Conservation (phyloP, 2,797 vertebrate genomes). For the Enteromius radiatus region DNA sequence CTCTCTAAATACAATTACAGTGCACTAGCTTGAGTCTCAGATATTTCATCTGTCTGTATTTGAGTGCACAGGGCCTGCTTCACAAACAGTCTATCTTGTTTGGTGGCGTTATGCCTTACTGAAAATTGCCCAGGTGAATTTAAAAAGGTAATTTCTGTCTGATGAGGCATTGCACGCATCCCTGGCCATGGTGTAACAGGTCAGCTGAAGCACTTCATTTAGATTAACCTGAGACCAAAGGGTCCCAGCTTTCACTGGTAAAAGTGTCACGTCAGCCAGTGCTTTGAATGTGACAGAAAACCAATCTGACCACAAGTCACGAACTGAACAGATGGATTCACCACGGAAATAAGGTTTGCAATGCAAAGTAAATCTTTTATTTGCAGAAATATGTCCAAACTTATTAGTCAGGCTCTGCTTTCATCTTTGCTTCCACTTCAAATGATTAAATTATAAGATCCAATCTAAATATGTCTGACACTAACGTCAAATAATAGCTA, state of each 20-base stretch:
- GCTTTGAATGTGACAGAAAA: slow-evolving; percentile 68
- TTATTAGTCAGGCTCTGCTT: slow-evolving; percentile 12
- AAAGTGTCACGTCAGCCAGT: slow-evolving; percentile 64
- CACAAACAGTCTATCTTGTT: slow-evolving; percentile 41
- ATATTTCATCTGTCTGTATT: slow-evolving; percentile 9
- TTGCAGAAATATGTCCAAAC: slow-evolving; percentile 28
- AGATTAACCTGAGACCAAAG: slow-evolving; percentile 68
- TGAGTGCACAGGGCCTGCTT: slow-evolving; percentile 12
- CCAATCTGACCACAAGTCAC: slow-evolving; percentile 56
- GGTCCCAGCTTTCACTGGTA: slow-evolving; percentile 67
- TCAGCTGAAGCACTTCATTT: slow-evolving; percentile 73
- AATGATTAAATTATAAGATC: slow-evolving; percentile 19
- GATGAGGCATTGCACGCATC: slow-evolving; percentile 67
- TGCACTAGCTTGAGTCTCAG: not conserved
- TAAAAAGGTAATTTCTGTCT: slow-evolving; percentile 68
- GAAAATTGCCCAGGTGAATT: slow-evolving; percentile 67
- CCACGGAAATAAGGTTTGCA: not conserved
- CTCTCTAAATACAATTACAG: slow-evolving; percentile 12
- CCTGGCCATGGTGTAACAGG: slow-evolving; percentile 67
- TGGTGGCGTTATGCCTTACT: slow-evolving; percentile 62
- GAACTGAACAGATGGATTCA: slow-evolving; percentile 23
- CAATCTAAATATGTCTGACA: not conserved
- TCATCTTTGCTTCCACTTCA: not conserved
- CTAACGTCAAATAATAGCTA: slow-evolving; percentile 13
- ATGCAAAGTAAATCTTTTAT: slow-evolving; percentile 25